These are phyloP conservation scores for Lateolabrax maculatus DNA, from an alignment of 2,797 vertebrate species.

Conservation along the genomic window DNA sequence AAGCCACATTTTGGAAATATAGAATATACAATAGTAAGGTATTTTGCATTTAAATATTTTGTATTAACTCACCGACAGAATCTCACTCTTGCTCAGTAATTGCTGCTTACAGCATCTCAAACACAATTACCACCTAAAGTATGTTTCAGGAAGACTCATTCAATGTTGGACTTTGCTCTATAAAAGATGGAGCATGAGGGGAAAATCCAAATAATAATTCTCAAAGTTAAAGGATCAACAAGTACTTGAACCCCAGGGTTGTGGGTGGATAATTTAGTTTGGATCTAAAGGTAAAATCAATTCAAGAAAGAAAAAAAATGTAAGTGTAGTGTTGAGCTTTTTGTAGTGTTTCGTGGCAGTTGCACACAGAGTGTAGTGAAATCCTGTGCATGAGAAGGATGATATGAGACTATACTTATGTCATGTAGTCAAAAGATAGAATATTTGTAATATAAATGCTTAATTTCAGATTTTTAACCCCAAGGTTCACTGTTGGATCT, in stretches of 20 bases:
- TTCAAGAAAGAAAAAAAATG: conserved; percentile 11
- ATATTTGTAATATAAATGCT: conserved; percentile 36
- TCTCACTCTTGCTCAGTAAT: conserved; percentile 75
- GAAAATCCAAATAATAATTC: conserved; percentile 71
- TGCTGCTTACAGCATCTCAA: conserved; percentile 68
- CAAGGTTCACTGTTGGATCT: conserved; percentile 61
- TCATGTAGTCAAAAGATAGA: conserved; percentile 42
- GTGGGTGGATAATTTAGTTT: conserved; percentile 17
- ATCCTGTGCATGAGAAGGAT: conserved; percentile 48
- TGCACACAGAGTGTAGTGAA: conserved; percentile 36
- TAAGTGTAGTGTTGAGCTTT: conserved; percentile 63
- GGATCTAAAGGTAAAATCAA: conserved; percentile 48
- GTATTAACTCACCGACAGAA: conserved; percentile 67
- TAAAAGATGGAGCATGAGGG: conserved; percentile 74
- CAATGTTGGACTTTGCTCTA: conserved; percentile 73
- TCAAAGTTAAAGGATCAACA: conserved; percentile 60
- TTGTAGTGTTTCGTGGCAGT: conserved; percentile 61
- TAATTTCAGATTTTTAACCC: conserved; percentile 47
- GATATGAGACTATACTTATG: conserved; percentile 32
- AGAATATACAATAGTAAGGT: conserved; percentile 84
- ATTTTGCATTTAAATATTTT: conserved; percentile 84
- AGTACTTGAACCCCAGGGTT: conserved; percentile 56
- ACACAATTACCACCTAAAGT: conserved; percentile 69
- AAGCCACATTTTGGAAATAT: conserved; percentile 83
- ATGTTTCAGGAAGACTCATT: conserved; percentile 84